Conservation (phyloP, 2,888 invertebrate genomes). For the Deroplatys truncata region DNA sequence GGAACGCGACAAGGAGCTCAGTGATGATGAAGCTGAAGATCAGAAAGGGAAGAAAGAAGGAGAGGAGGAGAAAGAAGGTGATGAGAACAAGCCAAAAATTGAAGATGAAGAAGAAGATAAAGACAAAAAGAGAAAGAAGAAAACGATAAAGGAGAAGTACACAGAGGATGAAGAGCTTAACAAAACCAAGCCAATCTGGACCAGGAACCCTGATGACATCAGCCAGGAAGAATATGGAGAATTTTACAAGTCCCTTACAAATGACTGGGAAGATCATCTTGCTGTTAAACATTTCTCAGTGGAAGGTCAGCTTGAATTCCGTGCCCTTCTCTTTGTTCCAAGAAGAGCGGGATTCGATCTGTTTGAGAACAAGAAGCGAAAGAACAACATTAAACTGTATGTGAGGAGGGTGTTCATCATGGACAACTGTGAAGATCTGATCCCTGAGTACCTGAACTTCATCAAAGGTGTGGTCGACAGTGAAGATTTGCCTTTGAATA, state of each 20-base stretch:
- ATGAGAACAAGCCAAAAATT: conserved; percentile 66
- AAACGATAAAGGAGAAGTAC: conserved; percentile 97
- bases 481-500: conserved; percentile 96
- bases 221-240: conserved; percentile 95
- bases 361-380: conserved; percentile 96
- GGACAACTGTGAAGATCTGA: conserved; percentile 99
- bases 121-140: conserved; percentile 85
- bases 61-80: conserved; percentile 42
- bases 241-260: conserved; percentile 96
- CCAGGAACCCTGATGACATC: conserved; percentile 93
- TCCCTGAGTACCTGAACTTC: conserved; percentile 96
- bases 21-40: conserved; percentile 83
- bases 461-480: conserved; percentile 98
- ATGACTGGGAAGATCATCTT: conserved; percentile 97
- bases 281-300: conserved; percentile 95
- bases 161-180: conserved; percentile 97
- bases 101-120: conserved; percentile 56
- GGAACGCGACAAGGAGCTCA: conserved; percentile 94
- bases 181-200: conserved; percentile 98
- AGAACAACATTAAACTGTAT: conserved; percentile 98
- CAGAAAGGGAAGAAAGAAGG: conserved; percentile 67
- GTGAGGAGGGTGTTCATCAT: conserved; percentile 98
- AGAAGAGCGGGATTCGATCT: conserved; percentile 86
- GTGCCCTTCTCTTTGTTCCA: conserved; percentile 88
- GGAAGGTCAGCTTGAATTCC: conserved; percentile 91